phyloP scores from a whole-genome alignment of 2,888 invertebrate species.

The Stenurella melanura region DNA sequence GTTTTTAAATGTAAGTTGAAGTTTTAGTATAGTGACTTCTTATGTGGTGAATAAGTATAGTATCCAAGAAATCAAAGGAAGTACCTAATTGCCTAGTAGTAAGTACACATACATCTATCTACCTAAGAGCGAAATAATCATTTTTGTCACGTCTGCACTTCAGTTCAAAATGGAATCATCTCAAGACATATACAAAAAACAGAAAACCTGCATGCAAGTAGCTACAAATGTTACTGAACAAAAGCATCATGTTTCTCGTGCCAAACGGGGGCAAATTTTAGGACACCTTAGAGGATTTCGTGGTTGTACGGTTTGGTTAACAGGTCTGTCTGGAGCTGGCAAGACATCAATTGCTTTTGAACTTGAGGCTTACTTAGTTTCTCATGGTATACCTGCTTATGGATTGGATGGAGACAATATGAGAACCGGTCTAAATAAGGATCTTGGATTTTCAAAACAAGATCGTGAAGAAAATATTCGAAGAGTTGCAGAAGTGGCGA shows the following conservation, averaged over 20 bases:
- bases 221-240: conserved; percentile 98
- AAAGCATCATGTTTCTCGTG: conserved; percentile 94
- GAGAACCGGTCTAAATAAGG: conserved; percentile 95
- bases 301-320: conserved; percentile 98
- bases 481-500: conserved; percentile 97
- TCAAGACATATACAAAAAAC: conserved; percentile 70
- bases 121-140: conserved; percentile 41
- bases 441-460: conserved; percentile 94
- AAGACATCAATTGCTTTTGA: conserved; percentile 99
- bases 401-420: conserved; percentile 99
- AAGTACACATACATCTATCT: conserved; percentile 15
- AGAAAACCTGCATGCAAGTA: conserved; percentile 80
- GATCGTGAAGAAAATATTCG: conserved; percentile 98
- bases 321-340: conserved; percentile 88
- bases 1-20: no score
- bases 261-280: conserved; percentile 92
- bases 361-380: conserved; percentile 94
- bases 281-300: conserved; percentile 92
- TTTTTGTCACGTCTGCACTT: conserved; percentile 8
- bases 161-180: conserved; percentile 57
- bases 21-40: no score
- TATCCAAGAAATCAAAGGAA: no score
- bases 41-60: no score
- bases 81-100: no score
- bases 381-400: conserved; percentile 93